A percentile compares a stretch with the other conserved stretches of the same genome.
phyloP scores from a whole-genome alignment of 1,140 invertebrate genomes.

The Leptinotarsa lineolata region DNA sequence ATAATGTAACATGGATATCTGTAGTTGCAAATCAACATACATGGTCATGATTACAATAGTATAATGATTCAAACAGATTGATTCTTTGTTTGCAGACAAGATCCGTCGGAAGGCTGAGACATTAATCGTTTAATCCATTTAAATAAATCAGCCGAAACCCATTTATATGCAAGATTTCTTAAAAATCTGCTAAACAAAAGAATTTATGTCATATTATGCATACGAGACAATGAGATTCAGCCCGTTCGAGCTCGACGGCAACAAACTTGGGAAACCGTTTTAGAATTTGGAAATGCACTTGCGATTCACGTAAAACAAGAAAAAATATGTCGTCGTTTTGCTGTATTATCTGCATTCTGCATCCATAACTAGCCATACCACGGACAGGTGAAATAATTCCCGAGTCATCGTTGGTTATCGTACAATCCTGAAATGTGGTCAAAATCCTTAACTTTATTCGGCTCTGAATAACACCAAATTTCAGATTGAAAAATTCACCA shows the following conservation, averaged over 20 bases:
- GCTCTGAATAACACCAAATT: no score
- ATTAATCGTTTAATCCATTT: conserved; percentile 52
- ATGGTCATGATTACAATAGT: conserved; percentile 49
- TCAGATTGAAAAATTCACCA: no score
- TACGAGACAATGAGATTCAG: conserved; percentile 25
- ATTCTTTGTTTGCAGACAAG: conserved; percentile 50
- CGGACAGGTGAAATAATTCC: conserved; percentile 5
- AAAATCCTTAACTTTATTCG: background rate
- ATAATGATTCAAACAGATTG: conserved; percentile 52
- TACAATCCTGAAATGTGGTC: background rate
- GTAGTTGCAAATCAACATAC: conserved; percentile 48
- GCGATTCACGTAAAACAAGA: conserved; percentile 8
- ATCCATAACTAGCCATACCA: background rate
- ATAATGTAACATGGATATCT: conserved; percentile 46
- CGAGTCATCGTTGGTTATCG: background rate
- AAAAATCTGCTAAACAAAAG: conserved; percentile 47
- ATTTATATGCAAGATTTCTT: conserved; percentile 46
- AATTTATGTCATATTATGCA: conserved; percentile 38
- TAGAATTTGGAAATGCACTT: conserved; percentile 15
- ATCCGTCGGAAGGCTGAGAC: conserved; percentile 43
- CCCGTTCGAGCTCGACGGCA: conserved; percentile 14
- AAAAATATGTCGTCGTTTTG: conserved; percentile 13
- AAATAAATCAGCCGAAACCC: conserved; percentile 50
- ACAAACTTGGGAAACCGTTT: conserved; percentile 1
- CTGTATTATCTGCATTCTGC: conserved; percentile 1